phyloP scores from a whole-genome alignment of 2,888 invertebrate genomes.

The Auanema sp. region DNA sequence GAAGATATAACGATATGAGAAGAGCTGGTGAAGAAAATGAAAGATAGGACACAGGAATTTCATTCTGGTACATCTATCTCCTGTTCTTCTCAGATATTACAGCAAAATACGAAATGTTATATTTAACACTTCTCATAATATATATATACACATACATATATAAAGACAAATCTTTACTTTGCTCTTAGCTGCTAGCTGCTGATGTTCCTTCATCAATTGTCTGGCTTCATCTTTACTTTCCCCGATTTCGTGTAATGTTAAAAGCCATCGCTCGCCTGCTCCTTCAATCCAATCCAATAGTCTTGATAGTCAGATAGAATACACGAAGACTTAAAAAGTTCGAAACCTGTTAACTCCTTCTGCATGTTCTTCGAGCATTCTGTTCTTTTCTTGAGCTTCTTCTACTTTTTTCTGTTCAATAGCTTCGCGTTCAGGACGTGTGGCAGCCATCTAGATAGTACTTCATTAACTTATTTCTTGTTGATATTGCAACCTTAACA shows the following conservation, averaged over 20 bases:
- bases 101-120: too few relatives aligned
- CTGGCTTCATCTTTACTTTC: slow-evolving; percentile 73
- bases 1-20: too few relatives aligned
- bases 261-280: slow-evolving; percentile 77
- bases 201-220: slow-evolving; percentile 76
- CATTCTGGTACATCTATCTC: too few relatives aligned
- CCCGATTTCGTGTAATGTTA: slow-evolving; percentile 71
- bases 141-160: background rate
- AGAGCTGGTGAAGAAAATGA: too few relatives aligned
- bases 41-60: too few relatives aligned
- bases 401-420: slow-evolving; percentile 22
- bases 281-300: slow-evolving; percentile 66
- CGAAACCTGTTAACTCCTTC: slow-evolving; percentile 35
- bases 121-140: background rate
- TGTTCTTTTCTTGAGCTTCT: slow-evolving; percentile 34
- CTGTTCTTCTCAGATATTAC: too few relatives aligned
- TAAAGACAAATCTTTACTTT: slow-evolving; percentile 24
- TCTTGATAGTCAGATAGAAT: slow-evolving; percentile 6
- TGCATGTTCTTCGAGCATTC: slow-evolving; percentile 43
- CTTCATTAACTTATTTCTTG: background rate
- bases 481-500: slow-evolving; percentile 22
- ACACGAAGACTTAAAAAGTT: background rate
- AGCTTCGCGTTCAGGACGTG: slow-evolving; percentile 19
- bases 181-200: slow-evolving; percentile 70
- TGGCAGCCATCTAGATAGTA: slow-evolving; percentile 13